Evolutionary conservation across 2,888 invertebrate species (phyloP), one percentile per base, ranked within the genome.

Genomic region (Zaprionus obscuricornis): DNA sequence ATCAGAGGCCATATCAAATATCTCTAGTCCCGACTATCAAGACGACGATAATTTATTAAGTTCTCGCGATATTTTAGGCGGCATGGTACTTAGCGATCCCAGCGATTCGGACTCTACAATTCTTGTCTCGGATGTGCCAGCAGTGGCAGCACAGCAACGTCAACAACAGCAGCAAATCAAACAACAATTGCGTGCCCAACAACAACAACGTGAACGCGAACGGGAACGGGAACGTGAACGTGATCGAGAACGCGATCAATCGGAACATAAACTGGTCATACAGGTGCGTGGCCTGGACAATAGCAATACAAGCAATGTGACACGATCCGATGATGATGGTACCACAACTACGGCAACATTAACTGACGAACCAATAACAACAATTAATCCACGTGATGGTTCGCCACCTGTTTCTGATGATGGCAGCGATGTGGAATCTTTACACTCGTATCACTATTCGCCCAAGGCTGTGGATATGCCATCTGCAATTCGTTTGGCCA

Each of bases 391-490:
- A 10, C 64, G 73, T 8, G 76, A 79, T 14, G 89, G 85, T 59
- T 91, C 88, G 24, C 92, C 93, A 73, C 90, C 93, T 88, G 88
- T 91, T 8, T 91, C 90, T 3, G 96, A 97, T 88, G 96, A 96
- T 86, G 96, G 96, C 49, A 96, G 96, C 67, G 97, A 97, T 90
- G 95, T 95, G 13, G 97, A 97, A 79, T 96, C 96, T 51, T 91
- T 97, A 57, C 95, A 97, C 91, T 96, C 97, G 85, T 97, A 96
- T 92, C 97, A 97, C 91, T 97, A 96, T 91, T 96, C 96, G 76
- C 97, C 97, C 6, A 96, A 97, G 91, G 97, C 96, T n/a, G 97
- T 98, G 47, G 98, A 99, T 91, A 93, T 97, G 83, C 98, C 98
- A 0, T 98, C 98, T 26, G 99, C 99, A 11, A 94, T 96, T 82